phyloP scores from a whole-genome alignment of 2,113 vertebrate genomes.

The Zosterops hypoxanthus region DNA sequence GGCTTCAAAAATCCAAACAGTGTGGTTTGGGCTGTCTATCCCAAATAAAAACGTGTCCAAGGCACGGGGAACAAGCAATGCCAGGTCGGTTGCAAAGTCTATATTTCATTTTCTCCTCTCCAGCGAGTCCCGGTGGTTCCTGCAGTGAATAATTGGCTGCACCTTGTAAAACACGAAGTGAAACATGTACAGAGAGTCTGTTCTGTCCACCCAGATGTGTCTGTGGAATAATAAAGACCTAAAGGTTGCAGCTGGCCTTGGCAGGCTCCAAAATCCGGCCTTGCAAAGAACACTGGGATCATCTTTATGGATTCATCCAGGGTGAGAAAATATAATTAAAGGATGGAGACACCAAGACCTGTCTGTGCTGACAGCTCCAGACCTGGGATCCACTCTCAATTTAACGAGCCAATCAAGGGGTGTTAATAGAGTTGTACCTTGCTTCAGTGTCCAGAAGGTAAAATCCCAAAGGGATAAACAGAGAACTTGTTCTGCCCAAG shows the following conservation, averaged over 20 bases:
- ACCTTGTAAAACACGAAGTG: background rate
- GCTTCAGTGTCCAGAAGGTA: background rate
- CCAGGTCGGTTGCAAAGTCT: background rate
- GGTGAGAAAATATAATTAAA: background rate
- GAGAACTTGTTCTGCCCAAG: background rate
- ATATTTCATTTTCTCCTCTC: background rate
- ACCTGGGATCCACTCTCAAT: background rate
- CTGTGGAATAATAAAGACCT: background rate
- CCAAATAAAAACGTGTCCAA: background rate
- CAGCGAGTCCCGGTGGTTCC: background rate
- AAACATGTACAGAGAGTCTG: background rate
- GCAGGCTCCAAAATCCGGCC: background rate
- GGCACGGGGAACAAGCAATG: background rate
- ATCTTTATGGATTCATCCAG: background rate
- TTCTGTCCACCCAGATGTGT: background rate
- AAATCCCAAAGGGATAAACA: background rate
- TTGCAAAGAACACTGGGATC: background rate
- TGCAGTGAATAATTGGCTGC: background rate
- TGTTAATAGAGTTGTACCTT: background rate
- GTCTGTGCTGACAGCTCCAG: background rate
- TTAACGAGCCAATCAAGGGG: background rate
- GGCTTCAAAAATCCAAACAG: background rate
- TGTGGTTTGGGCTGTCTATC: fast-evolving
- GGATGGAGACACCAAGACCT: background rate
- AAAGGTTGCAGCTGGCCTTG: background rate